A percentile compares a stretch with the other conserved stretches of the same genome.
These are phyloP conservation scores for Aurelia aurita DNA, from an alignment of 30 jellyfish, hydroid and myxozoan species.

Conservation along the genomic window DNA sequence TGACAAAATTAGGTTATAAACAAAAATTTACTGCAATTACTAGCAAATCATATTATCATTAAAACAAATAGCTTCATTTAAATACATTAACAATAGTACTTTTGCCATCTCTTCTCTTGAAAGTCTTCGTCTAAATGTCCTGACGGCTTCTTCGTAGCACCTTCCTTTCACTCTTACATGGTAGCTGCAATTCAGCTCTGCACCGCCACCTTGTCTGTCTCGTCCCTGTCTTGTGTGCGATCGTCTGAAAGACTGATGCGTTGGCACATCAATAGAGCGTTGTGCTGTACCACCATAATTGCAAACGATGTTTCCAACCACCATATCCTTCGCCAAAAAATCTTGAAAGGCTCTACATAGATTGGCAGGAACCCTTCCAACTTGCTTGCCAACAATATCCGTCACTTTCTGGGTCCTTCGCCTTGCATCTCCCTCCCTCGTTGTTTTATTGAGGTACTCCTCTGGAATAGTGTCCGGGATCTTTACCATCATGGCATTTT, in stretches of 20 bases:
- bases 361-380: slow-evolving; percentile 22
- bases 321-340: not conserved
- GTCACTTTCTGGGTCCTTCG: not conserved
- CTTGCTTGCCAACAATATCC: not conserved
- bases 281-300: not conserved
- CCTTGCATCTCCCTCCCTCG: not conserved
- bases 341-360: not conserved
- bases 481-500: slow-evolving; percentile 4
- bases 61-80: too few relatives aligned
- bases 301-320: not conserved
- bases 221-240: not conserved
- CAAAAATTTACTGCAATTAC: too few relatives aligned
- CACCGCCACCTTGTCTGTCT: slow-evolving; percentile 1
- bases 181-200: not conserved
- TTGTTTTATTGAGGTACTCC: not conserved
- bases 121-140: not conserved
- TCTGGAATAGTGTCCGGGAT: not conserved
- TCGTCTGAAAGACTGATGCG: not conserved
- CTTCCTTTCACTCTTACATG: not conserved
- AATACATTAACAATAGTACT: too few relatives aligned
- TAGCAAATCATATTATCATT: too few relatives aligned
- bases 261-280: not conserved
- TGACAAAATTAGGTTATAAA: too few relatives aligned
- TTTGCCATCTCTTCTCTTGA: too few relatives aligned
- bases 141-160: not conserved